Conservation (phyloP, 2,888 invertebrate species). For the Platycnemis pennipes region DNA sequence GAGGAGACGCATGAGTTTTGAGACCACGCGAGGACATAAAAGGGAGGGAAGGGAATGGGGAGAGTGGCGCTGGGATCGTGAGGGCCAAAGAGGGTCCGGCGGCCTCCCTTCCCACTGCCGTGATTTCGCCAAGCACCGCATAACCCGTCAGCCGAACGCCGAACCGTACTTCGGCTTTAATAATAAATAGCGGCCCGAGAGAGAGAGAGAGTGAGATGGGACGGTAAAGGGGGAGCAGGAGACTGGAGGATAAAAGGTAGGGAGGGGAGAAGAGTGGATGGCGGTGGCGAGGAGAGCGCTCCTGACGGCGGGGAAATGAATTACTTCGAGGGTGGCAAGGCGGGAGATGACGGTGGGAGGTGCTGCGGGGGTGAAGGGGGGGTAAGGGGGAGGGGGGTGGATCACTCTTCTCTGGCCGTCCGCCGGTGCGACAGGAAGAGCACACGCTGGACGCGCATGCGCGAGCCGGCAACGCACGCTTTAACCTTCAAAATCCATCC, state of each 20-base stretch:
- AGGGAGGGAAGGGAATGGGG: not conserved
- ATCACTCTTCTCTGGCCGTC: constrained; percentile 8
- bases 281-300: constrained; percentile 8
- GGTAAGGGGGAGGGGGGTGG: not conserved
- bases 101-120: not conserved
- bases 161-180: constrained; percentile 31
- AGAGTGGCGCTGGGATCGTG: no score
- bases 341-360: not conserved
- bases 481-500: constrained; percentile 48
- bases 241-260: not conserved
- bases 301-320: constrained; percentile 31
- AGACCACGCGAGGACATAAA: not conserved
- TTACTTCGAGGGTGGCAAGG: not conserved
- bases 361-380: not conserved
- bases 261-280: not conserved
- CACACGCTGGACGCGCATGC: not conserved
- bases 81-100: not conserved
- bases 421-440: not conserved
- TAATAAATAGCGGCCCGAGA: constrained; percentile 10
- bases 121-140: constrained; percentile 26
- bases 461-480: not conserved
- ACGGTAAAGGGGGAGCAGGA: not conserved
- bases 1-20: not conserved
- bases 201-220: not conserved
- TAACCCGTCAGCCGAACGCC: not conserved